Conservation (phyloP, 2,888 invertebrate species). For the Neuroscelio doddi region DNA sequence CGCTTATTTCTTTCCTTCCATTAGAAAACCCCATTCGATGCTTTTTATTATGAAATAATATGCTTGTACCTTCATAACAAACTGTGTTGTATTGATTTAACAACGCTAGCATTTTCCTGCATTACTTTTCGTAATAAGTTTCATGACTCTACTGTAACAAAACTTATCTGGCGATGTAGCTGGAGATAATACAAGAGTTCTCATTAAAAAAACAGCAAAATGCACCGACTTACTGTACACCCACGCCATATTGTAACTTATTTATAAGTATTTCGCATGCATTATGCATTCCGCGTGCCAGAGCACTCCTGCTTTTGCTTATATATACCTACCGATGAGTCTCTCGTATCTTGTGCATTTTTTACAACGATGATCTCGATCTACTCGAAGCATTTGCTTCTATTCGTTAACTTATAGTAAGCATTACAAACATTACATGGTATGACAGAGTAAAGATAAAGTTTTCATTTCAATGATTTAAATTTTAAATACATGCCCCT, state of each 20-base stretch:
- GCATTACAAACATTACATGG: slow-evolving; percentile 20
- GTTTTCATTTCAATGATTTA: slow-evolving; percentile 10
- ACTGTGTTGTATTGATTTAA: slow-evolving; percentile 5
- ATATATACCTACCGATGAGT: slow-evolving; percentile 40
- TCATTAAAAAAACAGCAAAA: slow-evolving; percentile 33
- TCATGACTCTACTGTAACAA: slow-evolving; percentile 4
- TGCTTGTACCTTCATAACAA: background rate
- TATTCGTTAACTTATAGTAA: slow-evolving; percentile 34
- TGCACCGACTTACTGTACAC: slow-evolving; percentile 18
- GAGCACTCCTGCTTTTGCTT: slow-evolving; percentile 19
- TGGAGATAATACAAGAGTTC: slow-evolving; percentile 16
- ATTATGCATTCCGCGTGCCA: slow-evolving; percentile 58
- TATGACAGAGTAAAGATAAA: slow-evolving; percentile 6
- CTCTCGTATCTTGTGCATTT: slow-evolving; percentile 50
- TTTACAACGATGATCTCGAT: slow-evolving; percentile 47
- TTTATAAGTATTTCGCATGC: slow-evolving; percentile 52
- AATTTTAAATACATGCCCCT: background rate
- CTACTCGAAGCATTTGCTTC: slow-evolving; percentile 25
- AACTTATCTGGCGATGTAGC: slow-evolving; percentile 6
- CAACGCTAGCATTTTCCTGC: background rate
- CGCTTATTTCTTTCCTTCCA: background rate
- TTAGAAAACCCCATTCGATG: background rate
- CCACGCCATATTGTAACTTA: slow-evolving; percentile 35
- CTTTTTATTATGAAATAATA: no score
- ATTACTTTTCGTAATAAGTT: slow-evolving; percentile 13